phyloP scores from a whole-genome alignment of 2,113 vertebrate genomes.

The Gallinago jamesoni region DNA sequence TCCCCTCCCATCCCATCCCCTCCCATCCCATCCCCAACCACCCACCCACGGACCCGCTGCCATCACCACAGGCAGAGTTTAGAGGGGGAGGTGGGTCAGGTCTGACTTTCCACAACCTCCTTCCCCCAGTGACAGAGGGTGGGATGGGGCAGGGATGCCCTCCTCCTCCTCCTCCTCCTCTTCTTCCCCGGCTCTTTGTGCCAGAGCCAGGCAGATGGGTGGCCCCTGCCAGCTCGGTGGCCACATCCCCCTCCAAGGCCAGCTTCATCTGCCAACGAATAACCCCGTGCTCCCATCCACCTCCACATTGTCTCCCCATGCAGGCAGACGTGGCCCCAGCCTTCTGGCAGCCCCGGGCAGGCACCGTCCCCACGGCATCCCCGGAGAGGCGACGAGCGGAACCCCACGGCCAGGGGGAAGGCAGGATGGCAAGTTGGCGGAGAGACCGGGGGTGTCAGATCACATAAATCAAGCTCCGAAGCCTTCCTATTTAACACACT shows the following conservation, averaged over 20 bases:
- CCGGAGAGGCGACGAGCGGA: not conserved
- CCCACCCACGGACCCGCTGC: rapidly evolving
- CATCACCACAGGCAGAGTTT: rapidly evolving
- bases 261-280: conserved; percentile 55
- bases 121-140: not conserved
- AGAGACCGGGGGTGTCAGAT: conserved; percentile 73
- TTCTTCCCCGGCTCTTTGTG: not conserved
- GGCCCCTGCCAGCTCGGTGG: conserved; percentile 16
- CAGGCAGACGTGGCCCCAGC: not conserved
- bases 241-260: not conserved
- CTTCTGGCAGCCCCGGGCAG: conserved; percentile 60
- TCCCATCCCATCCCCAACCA: too few relatives aligned
- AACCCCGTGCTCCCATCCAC: not conserved
- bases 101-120: not conserved
- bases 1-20: not conserved
- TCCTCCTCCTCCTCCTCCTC: not conserved
- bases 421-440: conserved; percentile 44
- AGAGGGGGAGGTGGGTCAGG: not conserved
- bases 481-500: conserved; percentile 97
- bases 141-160: not conserved
- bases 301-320: conserved; percentile 37
- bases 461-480: conserved; percentile 91
- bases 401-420: not conserved
- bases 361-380: not conserved
- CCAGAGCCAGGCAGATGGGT: conserved; percentile 71